Base-by-base conservation (phyloP, 2,797 vertebrate genomes). In the Vespertilio murinus region DNA sequence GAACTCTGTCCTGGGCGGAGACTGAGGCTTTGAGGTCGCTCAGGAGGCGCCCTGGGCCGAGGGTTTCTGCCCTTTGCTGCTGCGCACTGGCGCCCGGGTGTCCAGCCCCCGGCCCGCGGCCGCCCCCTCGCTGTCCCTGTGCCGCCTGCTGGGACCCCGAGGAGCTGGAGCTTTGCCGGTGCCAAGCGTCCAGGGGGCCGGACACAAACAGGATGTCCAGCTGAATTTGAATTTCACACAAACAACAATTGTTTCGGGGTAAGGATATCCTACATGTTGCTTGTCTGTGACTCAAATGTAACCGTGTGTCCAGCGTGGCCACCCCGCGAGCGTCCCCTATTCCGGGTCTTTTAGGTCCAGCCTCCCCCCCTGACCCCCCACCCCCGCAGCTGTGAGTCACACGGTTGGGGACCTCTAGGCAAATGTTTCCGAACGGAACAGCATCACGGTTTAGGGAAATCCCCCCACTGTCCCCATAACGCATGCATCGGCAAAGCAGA, bases 331-430 rank as follows among this genome's bases (percentile, higher is more conserved):
- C 42, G 38, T 78, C 65, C 70, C 75, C 64, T 79, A n/a, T 77
- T n/a, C 74, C 45, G 45, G 59, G n/a, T 56, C 0, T 0, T 82
- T 42, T 45, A 69, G 28, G 74, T 54, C 88, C 42, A 52, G 49
- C 71, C 67, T 42, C 45, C 54, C 12, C 12, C 35, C 12, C 71
- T 67, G 35, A 18, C 40, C 12, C 13, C 65, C 38, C 12, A 0
- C 28, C 10, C 52, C 52, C 5, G 61, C 95, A 88, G 93, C 94
- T 93, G 90, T 40, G 88, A 96, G 78, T 96, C 96, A 96, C 22
- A 8, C 78, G 49, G 87, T 56, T 67, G 89, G 35, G 47, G 86
- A 79, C 78, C 82, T 90, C 40, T 70, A 91, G 95, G 91, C 94
- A 73, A 89, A 94, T 92, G 33, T 67, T 85, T 96, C 78, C 67